Evolutionary conservation across 2,888 invertebrate species (phyloP), one percentile per base, ranked within the genome.

Genomic region (Liopterus haemorrhoidalis): DNA sequence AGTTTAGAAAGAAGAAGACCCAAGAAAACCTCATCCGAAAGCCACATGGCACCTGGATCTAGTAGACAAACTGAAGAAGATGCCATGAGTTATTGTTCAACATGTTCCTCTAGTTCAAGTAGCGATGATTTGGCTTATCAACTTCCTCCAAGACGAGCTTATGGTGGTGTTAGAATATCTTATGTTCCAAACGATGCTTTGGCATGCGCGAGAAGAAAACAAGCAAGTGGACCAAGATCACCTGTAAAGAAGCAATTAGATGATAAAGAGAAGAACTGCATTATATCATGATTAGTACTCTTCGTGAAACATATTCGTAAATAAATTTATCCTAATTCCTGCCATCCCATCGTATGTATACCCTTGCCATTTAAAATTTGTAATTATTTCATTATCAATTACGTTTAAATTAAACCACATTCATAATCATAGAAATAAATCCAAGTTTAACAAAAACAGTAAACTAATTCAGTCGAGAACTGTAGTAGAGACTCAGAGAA

Each of bases 111-210:
- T 35, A 82, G 82, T 57, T 87, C 88, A 18, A 88, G 88, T 11
- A 90, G 91, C 40, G 91, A 90, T 52, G 87, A 88, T 53, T 82
- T 87, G 59, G 86, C 90, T 52, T 91, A 91, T 66, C 84, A 88
- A 49, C 70, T 91, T 57, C 90, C 91, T 3, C 82, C 89, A 27
- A 70, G 89, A 54, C 73, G 87, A 46, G 86, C 87, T 38, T 89
- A 89, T 63, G 88, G 88, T 42, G 91, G 91, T 27, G 89, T 91
- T 9, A 71, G 92, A 54, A 90, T 92, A 58, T 89, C 91, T 6
- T 94, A 93, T 69, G 92, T 93, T 53, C 92, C 92, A 55, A 92
- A 91, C 67, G 92, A 91, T 68, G 86, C 89, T 4, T 74, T 91
- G 36, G 90, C 90, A 45, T 84, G 84, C 61, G 88, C 88, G 36